Conservation (phyloP, 2,113 vertebrate genomes). For the chimpanzee (Pan troglodytes) region NHGRI_mPanTro3-v2.1_pri NC_072420.2:16330501-16331000, state of each 20-base stretch:
- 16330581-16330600: not conserved
- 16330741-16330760: not conserved
- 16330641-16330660: constrained; percentile 20
- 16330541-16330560: not conserved
- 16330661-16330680: not conserved
- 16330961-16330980: not conserved
- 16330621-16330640: not conserved
- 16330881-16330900: not conserved
- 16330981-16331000: not conserved
- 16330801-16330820: not conserved
- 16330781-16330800: not conserved
- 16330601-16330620: not conserved
- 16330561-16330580: not conserved
- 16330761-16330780: not conserved
- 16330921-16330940: not conserved
- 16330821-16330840: not conserved
- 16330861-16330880: not conserved
- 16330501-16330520: accelerated
- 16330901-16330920: not conserved
- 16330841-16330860: not conserved
- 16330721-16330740: not conserved
- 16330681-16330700: not conserved
- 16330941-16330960: not conserved
- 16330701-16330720: not conserved
- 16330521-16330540: not conserved